phyloP scores from a whole-genome alignment of 2,797 vertebrate species.

The Morelia viridis region DNA sequence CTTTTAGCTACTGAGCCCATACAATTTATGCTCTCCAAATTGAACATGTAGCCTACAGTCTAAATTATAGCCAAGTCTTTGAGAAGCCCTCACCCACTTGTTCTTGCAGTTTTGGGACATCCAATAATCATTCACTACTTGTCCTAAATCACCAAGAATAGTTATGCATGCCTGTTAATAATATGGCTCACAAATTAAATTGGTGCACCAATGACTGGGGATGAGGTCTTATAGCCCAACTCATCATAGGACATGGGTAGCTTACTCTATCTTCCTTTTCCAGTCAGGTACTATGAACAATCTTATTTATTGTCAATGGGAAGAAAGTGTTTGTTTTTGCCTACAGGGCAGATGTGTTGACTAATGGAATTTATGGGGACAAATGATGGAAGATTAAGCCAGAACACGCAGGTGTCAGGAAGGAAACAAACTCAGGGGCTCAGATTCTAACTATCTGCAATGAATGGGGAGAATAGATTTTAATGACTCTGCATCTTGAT shows the following conservation, averaged over 20 bases:
- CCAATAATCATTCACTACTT: background rate
- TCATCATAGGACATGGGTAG: background rate
- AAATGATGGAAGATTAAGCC: background rate
- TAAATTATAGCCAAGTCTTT: background rate
- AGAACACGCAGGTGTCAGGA: background rate
- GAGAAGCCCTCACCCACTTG: background rate
- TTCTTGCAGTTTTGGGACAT: background rate
- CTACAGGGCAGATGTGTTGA: background rate
- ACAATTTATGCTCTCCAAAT: background rate
- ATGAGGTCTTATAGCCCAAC: background rate
- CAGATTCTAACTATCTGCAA: background rate
- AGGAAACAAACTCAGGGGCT: background rate
- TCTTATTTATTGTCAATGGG: background rate
- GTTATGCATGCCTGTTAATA: background rate
- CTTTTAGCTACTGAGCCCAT: background rate
- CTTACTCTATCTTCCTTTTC: background rate
- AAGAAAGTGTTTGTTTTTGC: background rate
- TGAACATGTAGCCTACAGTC: too few relatives aligned
- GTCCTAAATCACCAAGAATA: background rate
- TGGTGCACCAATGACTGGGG: background rate
- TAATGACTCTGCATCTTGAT: background rate
- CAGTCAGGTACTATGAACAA: background rate
- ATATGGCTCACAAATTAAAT: background rate
- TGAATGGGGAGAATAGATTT: background rate
- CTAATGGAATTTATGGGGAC: background rate